Evolutionary conservation across 2,797 vertebrate species (phyloP).

Genomic region (Chelonia mydas): DNA sequence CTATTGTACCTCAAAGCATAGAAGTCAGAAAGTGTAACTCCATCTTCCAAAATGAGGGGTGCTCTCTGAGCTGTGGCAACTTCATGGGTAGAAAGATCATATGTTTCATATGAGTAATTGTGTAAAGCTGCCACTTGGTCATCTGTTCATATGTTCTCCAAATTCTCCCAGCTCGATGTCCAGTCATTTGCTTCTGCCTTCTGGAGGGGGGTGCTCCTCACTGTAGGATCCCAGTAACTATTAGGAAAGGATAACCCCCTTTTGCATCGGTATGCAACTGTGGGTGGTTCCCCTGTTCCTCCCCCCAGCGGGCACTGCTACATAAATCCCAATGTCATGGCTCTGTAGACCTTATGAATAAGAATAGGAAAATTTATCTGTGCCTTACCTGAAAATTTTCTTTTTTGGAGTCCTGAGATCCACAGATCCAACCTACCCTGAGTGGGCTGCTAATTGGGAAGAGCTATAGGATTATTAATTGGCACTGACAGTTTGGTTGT

Average conservation of each 20-base stretch:
- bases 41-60: background rate
- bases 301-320: background rate
- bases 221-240: background rate
- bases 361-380: background rate
- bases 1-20: background rate
- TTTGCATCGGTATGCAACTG: background rate
- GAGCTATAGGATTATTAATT: background rate
- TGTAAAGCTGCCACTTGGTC: background rate
- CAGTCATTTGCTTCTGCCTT: background rate
- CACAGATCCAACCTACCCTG: background rate
- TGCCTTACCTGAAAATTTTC: background rate
- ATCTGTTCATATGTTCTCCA: background rate
- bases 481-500: background rate
- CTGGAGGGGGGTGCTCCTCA: background rate
- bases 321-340: background rate
- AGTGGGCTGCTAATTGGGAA: background rate
- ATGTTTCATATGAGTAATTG: background rate
- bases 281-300: background rate
- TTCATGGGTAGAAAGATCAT: too few relatives aligned
- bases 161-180: background rate
- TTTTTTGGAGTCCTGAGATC: background rate
- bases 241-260: background rate
- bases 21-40: background rate
- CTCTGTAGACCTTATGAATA: background rate
- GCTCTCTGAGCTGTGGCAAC: background rate